These are phyloP conservation scores for Hylaeus anthracinus DNA, from an alignment of 1,140 invertebrate genomes.

Conservation along the genomic window DNA sequence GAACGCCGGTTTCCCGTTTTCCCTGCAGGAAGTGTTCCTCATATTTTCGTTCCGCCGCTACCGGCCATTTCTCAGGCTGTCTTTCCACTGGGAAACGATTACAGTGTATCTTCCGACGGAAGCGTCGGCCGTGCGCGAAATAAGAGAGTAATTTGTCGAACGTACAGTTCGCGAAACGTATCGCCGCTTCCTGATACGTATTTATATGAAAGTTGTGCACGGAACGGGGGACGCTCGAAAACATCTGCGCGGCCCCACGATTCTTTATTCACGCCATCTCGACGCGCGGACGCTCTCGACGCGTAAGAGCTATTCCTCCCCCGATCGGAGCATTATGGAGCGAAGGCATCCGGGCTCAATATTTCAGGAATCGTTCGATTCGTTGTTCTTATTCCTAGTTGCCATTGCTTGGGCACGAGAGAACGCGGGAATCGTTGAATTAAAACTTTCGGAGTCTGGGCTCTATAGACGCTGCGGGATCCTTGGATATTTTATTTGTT, in stretches of 20 bases:
- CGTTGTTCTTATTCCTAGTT: no score
- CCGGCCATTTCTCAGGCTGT: constrained; percentile 29
- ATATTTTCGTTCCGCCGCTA: constrained; percentile 18
- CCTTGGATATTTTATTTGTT: no score
- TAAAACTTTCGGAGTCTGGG: no score
- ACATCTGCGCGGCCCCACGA: constrained; percentile 31
- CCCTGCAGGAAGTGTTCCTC: neutral
- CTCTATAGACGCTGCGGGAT: no score
- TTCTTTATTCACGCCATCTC: constrained; percentile 48
- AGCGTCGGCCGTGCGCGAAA: constrained; percentile 29
- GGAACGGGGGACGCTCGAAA: neutral
- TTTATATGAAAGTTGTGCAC: constrained; percentile 20
- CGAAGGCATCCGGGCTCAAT: neutral
- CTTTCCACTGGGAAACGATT: constrained; percentile 34
- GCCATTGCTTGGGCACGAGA: no score
- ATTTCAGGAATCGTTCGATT: no score
- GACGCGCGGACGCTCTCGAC: constrained; percentile 35
- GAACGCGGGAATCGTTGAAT: no score
- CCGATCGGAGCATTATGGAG: neutral
- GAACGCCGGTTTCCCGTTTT: neutral
- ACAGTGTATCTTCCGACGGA: constrained; percentile 39
- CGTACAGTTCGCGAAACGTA: constrained; percentile 13
- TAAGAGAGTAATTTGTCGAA: constrained; percentile 61
- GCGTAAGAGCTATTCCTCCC: constrained; percentile 40
- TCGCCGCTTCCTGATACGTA: constrained; percentile 13